A percentile compares a stretch with the other conserved stretches of the same genome.
phyloP scores from a whole-genome alignment of 2,113 vertebrate species.

The Agelaius tricolor region DNA sequence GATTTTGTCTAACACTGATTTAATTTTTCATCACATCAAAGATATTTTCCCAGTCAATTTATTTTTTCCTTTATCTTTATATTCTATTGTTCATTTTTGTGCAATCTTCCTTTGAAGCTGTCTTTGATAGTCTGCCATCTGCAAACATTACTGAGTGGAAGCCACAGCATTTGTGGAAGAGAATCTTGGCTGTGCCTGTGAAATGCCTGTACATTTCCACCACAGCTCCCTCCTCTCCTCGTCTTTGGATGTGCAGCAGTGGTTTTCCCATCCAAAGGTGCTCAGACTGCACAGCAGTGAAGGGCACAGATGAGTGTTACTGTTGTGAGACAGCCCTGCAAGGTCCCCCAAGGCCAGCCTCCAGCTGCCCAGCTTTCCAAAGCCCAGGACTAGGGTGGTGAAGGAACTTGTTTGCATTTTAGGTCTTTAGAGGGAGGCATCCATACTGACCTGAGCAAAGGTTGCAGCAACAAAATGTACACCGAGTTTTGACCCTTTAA shows the following conservation, averaged over 20 bases:
- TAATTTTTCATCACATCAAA: not conserved
- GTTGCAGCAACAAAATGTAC: not conserved
- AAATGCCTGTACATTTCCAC: not conserved
- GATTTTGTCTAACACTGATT: not conserved
- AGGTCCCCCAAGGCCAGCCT: not conserved
- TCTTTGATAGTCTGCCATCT: not conserved
- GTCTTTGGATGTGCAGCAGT: not conserved
- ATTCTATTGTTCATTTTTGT: not conserved
- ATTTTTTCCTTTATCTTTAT: not conserved
- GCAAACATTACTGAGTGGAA: not conserved
- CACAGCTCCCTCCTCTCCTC: not conserved
- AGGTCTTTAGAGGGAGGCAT: not conserved
- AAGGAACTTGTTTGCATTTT: not conserved
- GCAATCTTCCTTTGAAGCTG: not conserved
- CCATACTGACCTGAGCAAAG: not conserved
- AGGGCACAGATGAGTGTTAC: not conserved
- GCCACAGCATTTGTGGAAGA: not conserved
- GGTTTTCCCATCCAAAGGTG: not conserved
- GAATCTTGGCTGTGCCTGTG: not conserved
- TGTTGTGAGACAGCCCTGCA: not conserved
- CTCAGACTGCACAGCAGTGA: not conserved
- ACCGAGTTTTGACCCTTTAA: not conserved
- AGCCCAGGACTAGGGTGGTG: not conserved
- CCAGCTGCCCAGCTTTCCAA: not conserved
- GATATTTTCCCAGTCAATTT: not conserved